Conservation (phyloP, 2,113 vertebrate species). For the Tricholaema leucomelas region DNA sequence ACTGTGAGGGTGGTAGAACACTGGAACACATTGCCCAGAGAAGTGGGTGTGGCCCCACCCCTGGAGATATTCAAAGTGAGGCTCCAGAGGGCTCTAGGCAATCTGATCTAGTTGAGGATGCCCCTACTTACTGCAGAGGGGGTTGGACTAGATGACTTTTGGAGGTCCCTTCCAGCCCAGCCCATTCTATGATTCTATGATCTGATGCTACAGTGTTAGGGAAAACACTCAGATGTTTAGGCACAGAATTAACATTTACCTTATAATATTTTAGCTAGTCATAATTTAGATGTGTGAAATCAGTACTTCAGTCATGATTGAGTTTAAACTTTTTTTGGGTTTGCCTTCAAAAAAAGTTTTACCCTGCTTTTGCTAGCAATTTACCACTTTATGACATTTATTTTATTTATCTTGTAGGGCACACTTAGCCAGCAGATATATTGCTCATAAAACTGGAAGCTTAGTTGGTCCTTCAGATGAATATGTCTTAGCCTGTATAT, state of each 20-base stretch:
- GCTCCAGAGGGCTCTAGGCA: too few relatives aligned
- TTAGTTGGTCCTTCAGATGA: not conserved
- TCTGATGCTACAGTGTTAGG: not conserved
- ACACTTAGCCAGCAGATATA: not conserved
- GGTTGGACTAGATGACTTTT: too few relatives aligned
- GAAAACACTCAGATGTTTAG: not conserved
- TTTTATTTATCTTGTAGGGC: not conserved
- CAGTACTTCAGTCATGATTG: not conserved
- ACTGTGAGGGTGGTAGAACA: too few relatives aligned
- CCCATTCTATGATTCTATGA: too few relatives aligned
- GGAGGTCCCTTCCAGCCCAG: too few relatives aligned
- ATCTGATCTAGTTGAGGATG: too few relatives aligned
- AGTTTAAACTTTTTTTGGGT: not conserved
- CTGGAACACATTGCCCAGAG: too few relatives aligned
- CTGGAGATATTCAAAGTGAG: too few relatives aligned
- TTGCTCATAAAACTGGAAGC: not conserved
- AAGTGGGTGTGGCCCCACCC: too few relatives aligned
- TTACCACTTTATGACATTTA: not conserved
- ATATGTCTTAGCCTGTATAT: not conserved
- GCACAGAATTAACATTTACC: not conserved
- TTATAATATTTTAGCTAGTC: not conserved
- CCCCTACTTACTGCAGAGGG: too few relatives aligned
- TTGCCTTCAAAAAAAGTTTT: not conserved
- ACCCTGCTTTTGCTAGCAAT: not conserved
- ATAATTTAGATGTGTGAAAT: not conserved